Percentiles rank a stretch among this genome's conserved stretches.
phyloP scores from a whole-genome alignment of 2,113 vertebrate species.

The Tragelaphus imberbis region DNA sequence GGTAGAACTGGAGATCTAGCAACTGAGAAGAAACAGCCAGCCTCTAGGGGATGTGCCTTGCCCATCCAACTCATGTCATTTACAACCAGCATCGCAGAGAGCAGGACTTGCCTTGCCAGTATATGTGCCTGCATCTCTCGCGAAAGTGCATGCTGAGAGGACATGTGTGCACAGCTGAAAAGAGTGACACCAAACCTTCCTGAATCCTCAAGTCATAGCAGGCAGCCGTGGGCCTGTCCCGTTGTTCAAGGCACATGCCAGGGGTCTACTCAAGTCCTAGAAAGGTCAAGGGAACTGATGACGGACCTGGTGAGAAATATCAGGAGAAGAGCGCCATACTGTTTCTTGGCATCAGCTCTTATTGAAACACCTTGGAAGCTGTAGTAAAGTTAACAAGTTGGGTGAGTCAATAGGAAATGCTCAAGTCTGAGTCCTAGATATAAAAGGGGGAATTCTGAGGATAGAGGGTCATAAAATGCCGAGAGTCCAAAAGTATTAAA shows the following conservation, averaged over 20 bases:
- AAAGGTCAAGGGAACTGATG: neutral
- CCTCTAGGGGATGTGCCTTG: neutral
- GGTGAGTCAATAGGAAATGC: neutral
- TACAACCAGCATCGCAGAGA: neutral
- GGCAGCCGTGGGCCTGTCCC: neutral
- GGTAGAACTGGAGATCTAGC: neutral
- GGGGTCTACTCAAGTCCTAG: neutral
- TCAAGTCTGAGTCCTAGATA: neutral
- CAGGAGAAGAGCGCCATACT: neutral
- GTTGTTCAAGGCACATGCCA: neutral
- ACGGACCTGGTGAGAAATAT: neutral
- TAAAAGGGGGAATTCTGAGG: neutral
- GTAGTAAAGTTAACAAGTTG: neutral
- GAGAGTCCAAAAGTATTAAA: slow-evolving; percentile 11
- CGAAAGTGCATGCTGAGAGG: neutral
- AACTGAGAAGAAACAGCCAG: neutral
- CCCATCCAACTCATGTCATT: neutral
- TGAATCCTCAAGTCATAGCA: neutral
- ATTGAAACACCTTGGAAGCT: neutral
- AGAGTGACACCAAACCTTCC: neutral
- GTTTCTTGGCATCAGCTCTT: neutral
- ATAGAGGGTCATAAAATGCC: slow-evolving; percentile 15
- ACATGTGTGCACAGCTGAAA: neutral
- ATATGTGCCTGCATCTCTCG: neutral
- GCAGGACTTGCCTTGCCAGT: rapidly evolving